Conservation (phyloP, 2,797 vertebrate genomes). For the Ctenopoma kingsleyae region DNA sequence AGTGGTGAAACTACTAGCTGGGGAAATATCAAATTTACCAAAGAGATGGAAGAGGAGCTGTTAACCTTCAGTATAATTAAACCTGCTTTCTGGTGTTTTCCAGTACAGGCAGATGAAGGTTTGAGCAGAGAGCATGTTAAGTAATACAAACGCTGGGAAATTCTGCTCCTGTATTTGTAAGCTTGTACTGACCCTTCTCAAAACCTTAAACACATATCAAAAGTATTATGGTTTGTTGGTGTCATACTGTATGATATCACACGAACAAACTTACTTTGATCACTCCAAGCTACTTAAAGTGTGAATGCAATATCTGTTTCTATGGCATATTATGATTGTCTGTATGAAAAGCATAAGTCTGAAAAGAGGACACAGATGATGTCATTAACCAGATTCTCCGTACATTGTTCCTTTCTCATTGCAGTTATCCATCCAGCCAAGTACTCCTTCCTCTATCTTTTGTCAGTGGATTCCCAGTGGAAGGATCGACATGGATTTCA, state of each 20-base stretch:
- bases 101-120: conserved; percentile 30
- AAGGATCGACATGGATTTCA: conserved; percentile 85
- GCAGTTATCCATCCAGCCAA: conserved; percentile 43
- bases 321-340: conserved; percentile 61
- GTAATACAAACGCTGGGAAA: conserved; percentile 54
- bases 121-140: conserved; percentile 24
- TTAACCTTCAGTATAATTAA: conserved; percentile 69
- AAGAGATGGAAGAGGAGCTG: conserved; percentile 53
- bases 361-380: conserved; percentile 78
- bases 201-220: conserved; percentile 57
- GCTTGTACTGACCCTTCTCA: conserved; percentile 53
- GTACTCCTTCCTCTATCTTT: conserved; percentile 49
- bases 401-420: conserved; percentile 59
- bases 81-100: conserved; percentile 47
- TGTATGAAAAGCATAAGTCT: conserved; percentile 70
- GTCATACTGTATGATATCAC: conserved; percentile 50
- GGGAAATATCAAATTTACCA: conserved; percentile 76
- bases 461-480: conserved; percentile 78
- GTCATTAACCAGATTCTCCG: conserved; percentile 69
- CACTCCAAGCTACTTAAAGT: conserved; percentile 66
- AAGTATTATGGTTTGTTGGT: conserved; percentile 55
- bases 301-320: conserved; percentile 62
- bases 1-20: conserved; percentile 58
- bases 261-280: conserved; percentile 70
- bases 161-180: conserved; percentile 31